phyloP scores from a whole-genome alignment of 2,113 vertebrate species.

The Elephas maximus region DNA sequence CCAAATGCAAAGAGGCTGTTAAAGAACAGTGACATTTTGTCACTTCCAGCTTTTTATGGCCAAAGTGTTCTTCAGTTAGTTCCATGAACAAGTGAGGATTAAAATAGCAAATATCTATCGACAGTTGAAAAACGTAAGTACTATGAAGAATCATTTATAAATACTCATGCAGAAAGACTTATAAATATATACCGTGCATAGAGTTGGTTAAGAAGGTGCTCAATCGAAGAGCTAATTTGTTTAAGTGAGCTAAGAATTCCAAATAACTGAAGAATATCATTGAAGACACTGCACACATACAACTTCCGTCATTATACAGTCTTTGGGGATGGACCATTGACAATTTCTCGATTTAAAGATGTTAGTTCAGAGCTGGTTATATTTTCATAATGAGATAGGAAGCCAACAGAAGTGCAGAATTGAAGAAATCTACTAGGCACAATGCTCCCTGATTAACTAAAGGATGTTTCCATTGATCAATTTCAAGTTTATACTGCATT shows the following conservation, averaged over 20 bases:
- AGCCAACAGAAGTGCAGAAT: not conserved
- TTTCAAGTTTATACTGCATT: not conserved
- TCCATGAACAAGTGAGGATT: conserved; percentile 38
- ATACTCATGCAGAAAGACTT: conserved; percentile 39
- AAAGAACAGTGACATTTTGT: conserved; percentile 30
- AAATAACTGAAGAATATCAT: conserved; percentile 4
- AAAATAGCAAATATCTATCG: conserved; percentile 51
- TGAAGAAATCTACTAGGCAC: not conserved
- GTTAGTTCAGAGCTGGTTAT: not conserved
- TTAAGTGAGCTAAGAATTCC: conserved; percentile 3
- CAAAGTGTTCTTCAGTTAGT: conserved; percentile 58
- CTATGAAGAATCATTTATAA: conserved; percentile 34
- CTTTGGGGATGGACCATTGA: not conserved
- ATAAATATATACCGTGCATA: not conserved
- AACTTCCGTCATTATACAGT: not conserved
- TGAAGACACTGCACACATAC: not conserved
- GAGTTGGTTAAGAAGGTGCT: conserved; percentile 6
- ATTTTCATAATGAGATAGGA: not conserved
- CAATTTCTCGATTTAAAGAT: not conserved
- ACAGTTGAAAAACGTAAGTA: conserved; percentile 36
- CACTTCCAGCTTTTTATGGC: conserved; percentile 14
- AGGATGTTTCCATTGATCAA: not conserved
- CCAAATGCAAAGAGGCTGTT: not conserved
- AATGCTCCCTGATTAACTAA: not conserved
- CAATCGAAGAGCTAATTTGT: not conserved